Evolutionary conservation across 2,113 vertebrate species (phyloP).

Genomic region (Bos javanicus): DNA sequence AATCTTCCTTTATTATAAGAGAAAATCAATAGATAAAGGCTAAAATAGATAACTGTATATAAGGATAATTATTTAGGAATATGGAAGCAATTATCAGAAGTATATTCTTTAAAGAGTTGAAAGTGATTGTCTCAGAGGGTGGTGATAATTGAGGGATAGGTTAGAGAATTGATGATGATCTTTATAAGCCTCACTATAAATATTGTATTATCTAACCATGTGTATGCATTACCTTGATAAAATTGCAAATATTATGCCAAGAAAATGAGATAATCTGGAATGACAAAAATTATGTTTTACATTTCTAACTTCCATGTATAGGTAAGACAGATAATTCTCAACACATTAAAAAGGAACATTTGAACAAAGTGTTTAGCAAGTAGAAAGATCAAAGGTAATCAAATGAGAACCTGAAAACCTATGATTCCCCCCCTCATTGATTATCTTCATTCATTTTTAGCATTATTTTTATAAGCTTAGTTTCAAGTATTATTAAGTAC

Average conservation of each 20-base stretch:
- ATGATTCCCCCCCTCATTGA: not conserved
- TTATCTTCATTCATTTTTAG: not conserved
- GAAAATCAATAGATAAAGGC: not conserved
- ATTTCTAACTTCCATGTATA: not conserved
- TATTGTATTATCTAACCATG: not conserved
- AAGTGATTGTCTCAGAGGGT: not conserved
- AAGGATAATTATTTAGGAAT: not conserved
- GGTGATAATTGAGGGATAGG: too few species aligned
- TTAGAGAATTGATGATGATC: not conserved
- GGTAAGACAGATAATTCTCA: not conserved
- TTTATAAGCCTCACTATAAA: not conserved
- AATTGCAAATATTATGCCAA: not conserved
- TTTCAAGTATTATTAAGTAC: not conserved
- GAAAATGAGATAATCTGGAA: not conserved
- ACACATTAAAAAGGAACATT: not conserved
- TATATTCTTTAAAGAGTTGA: not conserved
- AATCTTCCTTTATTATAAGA: not conserved
- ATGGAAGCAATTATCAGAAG: not conserved
- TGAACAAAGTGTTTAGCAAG: not conserved
- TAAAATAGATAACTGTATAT: not conserved
- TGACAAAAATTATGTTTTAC: not conserved
- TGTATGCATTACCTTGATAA: not conserved
- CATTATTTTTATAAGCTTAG: not conserved
- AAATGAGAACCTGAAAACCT: not conserved
- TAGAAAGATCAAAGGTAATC: not conserved